Base-by-base conservation (phyloP, 2,797 vertebrate genomes). In the Syngnathus rostellatus region DNA sequence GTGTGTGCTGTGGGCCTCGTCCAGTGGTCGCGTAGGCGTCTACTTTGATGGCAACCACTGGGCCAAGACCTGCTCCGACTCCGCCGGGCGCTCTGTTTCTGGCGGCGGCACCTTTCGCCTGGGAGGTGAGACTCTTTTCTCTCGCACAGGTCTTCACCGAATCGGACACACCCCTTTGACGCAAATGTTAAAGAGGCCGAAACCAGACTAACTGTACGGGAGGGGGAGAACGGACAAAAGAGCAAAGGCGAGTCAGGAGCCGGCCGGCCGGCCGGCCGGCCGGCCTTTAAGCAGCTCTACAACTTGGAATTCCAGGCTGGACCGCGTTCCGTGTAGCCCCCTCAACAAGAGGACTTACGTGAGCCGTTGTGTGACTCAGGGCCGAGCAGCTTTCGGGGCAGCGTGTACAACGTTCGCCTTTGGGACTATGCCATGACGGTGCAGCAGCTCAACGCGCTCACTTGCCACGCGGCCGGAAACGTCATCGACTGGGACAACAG, bases 401-500 rank as follows among this genome's bases (percentile, higher is more conserved):
- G 91, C 83, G 83, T 98, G 80, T 99, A 99, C 72, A 98, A 99
- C 88, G 90, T 99, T 71, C 92, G 97, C 31, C 86, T 99, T 81
- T 99, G 97, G 97, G 81, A 94, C 76, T 91, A 87, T 46, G 83
- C 88, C 87, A 93, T 96, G 93, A 85, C 81, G 55, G 63, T 50
- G 0, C 76, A 76, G 68, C 75, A 89, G 63, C 91, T 98, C 21
- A 72, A 67, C 23, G 81, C 81, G 38, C 87, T 98, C 62, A 94
- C 89, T 83, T 99, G 97, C 1, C 91, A 90, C 71, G 21, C 69
- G 23, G 82, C 83, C 74, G 96, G 97, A 3, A 94, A 93, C 72
- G 73, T 98, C 74, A 72, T 98, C 5, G 96, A 98, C 89, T 99
- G 97, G 97, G 92, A 96, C 83, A 95, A 94, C 83, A 85, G 86